These are phyloP conservation scores for Trichopria drosophilae DNA, from an alignment of 2,888 invertebrate genomes.

Conservation along the genomic window DNA sequence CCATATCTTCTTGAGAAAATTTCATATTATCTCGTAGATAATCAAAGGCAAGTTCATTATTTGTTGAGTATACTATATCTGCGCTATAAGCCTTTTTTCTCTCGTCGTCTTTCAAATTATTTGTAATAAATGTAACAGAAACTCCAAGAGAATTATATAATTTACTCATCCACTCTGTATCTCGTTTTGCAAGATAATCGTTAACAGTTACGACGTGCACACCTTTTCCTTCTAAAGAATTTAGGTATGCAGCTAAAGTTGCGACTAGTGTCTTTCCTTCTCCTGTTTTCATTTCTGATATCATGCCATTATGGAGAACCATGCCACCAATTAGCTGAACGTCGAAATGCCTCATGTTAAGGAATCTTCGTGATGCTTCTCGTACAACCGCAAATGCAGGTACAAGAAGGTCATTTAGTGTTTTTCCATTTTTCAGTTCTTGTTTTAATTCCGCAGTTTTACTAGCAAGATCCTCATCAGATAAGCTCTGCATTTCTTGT, in stretches of 20 bases:
- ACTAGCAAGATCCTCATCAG: conserved; percentile 22
- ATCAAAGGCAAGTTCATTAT: conserved; percentile 27
- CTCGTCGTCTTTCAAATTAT: conserved; percentile 20
- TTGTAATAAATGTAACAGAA: conserved; percentile 17
- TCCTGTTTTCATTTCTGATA: conserved; percentile 26
- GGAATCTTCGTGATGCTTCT: conserved; percentile 20
- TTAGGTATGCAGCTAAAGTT: conserved; percentile 24
- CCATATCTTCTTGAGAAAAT: conserved; percentile 21
- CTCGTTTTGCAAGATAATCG: conserved; percentile 23
- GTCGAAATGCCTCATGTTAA: conserved; percentile 25
- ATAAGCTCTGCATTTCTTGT: conserved; percentile 18
- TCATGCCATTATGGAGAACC: conserved; percentile 24
- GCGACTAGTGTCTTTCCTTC: conserved; percentile 27
- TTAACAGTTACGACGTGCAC: conserved; percentile 28
- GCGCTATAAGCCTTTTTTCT: conserved; percentile 21
- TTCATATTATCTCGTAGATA: conserved; percentile 26
- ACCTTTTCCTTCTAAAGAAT: conserved; percentile 22
- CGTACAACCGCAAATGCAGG: conserved; percentile 23
- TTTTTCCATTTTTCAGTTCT: conserved; percentile 19
- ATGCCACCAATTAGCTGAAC: conserved; percentile 26
- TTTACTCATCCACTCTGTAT: conserved; percentile 20
- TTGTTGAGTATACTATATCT: conserved; percentile 23
- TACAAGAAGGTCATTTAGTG: conserved; percentile 22
- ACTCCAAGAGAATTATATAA: conserved; percentile 23
- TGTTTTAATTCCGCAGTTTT: conserved; percentile 19